Evolutionary conservation across 2,797 vertebrate genomes (phyloP).

Genomic region (Phoebastria nigripes): DNA sequence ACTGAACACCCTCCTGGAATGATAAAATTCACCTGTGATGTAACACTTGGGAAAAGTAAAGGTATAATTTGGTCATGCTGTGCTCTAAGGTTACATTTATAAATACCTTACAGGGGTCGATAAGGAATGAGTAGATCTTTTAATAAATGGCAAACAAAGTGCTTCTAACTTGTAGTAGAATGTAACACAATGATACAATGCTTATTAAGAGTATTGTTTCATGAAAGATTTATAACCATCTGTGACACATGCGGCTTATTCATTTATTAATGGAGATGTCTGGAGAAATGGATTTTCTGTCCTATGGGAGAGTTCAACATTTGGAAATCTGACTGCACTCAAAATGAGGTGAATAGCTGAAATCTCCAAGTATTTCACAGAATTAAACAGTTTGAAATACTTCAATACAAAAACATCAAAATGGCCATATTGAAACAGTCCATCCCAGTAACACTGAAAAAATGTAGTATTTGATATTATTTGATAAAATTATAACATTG

Average conservation of each 20-base stretch:
- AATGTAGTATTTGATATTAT: neutral
- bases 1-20: neutral
- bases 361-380: neutral
- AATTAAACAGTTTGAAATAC: neutral
- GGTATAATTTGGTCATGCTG: neutral
- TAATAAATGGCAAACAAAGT: neutral
- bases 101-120: neutral
- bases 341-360: neutral
- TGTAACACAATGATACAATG: neutral
- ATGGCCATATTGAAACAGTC: neutral
- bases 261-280: neutral
- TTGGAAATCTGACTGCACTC: neutral
- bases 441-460: neutral
- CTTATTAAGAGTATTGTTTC: neutral
- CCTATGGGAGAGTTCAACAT: neutral
- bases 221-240: neutral
- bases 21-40: neutral
- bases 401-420: neutral
- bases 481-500: neutral
- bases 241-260: neutral
- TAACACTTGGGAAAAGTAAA: neutral
- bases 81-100: neutral
- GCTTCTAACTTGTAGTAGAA: neutral
- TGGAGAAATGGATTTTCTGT: neutral
- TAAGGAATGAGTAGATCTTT: neutral